These are phyloP conservation scores for Poeciliopsis paucimaculata DNA, from an alignment of 2,797 vertebrate genomes.

Conservation along the genomic window DNA sequence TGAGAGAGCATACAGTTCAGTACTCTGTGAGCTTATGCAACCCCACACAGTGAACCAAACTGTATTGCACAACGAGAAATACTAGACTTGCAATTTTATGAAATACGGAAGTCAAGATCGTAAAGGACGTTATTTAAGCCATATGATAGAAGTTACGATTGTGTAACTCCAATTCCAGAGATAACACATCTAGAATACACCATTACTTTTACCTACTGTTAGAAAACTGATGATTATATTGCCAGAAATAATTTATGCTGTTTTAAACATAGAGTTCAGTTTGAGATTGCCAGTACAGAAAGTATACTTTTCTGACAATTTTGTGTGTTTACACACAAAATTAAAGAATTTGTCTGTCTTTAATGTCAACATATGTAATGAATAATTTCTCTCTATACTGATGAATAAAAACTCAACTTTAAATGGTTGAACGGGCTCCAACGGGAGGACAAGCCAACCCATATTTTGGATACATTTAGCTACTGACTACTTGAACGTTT, in stretches of 20 bases:
- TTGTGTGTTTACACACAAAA: no score
- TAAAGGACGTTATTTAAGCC: background rate
- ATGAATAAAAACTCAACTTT: background rate
- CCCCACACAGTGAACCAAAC: background rate
- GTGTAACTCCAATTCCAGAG: background rate
- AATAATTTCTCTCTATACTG: background rate
- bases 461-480: background rate
- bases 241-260: background rate
- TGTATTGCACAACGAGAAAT: background rate
- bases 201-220: background rate
- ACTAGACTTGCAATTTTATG: background rate
- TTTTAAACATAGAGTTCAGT: background rate
- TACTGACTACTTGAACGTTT: background rate
- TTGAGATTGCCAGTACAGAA: background rate
- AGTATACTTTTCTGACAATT: no score
- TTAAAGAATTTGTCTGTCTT: background rate
- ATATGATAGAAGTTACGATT: background rate
- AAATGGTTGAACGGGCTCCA: background rate
- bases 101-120: background rate
- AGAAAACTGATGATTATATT: background rate
- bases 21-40: background rate
- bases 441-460: background rate
- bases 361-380: background rate
- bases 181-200: background rate
- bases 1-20: background rate